phyloP scores from a whole-genome alignment of 2,113 vertebrate species.

The Rhea americana region DNA sequence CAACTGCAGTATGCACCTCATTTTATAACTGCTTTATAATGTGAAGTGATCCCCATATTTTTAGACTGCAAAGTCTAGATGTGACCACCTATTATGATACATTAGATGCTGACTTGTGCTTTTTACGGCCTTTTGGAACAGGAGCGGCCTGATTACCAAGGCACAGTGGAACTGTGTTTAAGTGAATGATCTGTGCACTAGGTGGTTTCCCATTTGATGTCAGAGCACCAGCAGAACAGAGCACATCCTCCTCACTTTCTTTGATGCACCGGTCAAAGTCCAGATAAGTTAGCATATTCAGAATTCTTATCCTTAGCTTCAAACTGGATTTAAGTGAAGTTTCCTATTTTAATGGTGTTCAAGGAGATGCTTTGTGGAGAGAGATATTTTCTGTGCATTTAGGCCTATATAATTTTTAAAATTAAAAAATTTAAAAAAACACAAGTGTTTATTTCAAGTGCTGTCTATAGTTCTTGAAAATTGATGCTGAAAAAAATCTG shows the following conservation, averaged over 20 bases:
- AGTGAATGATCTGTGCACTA: not conserved
- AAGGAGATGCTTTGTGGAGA: not conserved
- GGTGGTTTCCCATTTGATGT: not conserved
- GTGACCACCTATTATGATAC: not conserved
- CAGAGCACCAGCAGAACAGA: not conserved
- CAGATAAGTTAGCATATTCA: not conserved
- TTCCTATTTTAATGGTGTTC: not conserved
- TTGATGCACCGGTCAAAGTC: not conserved
- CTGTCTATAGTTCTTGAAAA: not conserved
- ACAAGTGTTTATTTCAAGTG: not conserved
- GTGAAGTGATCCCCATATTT: not conserved
- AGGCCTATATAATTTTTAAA: not conserved
- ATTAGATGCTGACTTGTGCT: not conserved
- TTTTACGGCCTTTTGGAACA: not conserved
- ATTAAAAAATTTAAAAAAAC: too few species aligned
- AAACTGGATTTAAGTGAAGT: too few species aligned
- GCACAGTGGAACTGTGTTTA: not conserved
- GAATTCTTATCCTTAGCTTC: not conserved
- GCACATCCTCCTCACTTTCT: not conserved
- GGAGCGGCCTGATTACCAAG: fast-evolving
- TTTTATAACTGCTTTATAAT: not conserved
- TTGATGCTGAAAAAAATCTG: not conserved
- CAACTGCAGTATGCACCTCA: not conserved
- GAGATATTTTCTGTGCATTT: not conserved
- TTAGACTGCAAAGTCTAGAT: not conserved